phyloP scores from a whole-genome alignment of 2,888 invertebrate genomes.

The Lymantria monacha region DNA sequence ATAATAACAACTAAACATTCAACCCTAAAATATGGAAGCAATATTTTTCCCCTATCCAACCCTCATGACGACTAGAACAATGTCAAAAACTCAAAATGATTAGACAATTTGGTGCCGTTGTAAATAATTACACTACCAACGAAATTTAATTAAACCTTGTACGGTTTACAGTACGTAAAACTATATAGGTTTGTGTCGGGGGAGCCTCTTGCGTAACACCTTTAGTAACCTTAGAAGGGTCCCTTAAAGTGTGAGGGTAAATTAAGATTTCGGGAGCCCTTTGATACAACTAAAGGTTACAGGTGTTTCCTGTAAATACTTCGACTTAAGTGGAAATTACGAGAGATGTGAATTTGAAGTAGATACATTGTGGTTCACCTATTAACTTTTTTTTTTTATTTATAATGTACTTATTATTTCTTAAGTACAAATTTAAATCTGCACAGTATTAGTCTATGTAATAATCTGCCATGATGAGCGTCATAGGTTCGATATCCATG shows the following conservation, averaged over 20 bases:
- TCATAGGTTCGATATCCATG: too few species aligned
- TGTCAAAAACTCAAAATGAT: conserved; percentile 33
- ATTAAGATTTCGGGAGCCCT: conserved; percentile 25
- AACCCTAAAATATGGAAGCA: conserved; percentile 1
- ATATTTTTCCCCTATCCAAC: conserved; percentile 10
- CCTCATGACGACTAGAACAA: conserved; percentile 14
- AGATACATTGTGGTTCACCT: neutral
- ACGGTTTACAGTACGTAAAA: conserved; percentile 38
- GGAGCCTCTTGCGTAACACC: conserved; percentile 20
- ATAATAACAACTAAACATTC: neutral
- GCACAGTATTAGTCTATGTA: too few species aligned
- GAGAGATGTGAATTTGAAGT: neutral
- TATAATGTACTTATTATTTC: too few species aligned
- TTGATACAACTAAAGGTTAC: neutral
- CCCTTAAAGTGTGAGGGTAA: conserved; percentile 11
- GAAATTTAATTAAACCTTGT: conserved; percentile 49
- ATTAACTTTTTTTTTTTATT: too few species aligned
- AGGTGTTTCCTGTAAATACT: neutral
- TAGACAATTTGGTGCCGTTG: conserved; percentile 25
- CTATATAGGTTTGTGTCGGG: conserved; percentile 25
- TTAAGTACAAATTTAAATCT: too few species aligned
- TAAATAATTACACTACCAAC: conserved; percentile 28
- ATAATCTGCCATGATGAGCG: too few species aligned
- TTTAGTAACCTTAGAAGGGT: conserved; percentile 16
- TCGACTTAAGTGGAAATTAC: neutral